These are phyloP conservation scores for Drosophila sordidula DNA, from an alignment of 2,888 invertebrate genomes.

Conservation along the genomic window DNA sequence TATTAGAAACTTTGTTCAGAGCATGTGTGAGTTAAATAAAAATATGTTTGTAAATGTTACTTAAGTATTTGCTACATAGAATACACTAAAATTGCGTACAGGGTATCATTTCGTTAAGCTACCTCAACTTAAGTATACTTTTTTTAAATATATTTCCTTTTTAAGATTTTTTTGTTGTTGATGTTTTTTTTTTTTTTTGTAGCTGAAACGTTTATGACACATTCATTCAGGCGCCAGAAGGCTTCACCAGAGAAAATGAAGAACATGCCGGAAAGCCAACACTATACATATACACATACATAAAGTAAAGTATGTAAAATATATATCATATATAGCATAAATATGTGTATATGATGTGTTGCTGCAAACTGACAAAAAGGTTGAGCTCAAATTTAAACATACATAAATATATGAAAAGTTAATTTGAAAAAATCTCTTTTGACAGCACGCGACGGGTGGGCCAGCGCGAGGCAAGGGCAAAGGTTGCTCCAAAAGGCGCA, in stretches of 20 bases:
- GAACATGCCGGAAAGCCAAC: constrained; percentile 37
- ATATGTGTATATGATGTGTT: constrained; percentile 31
- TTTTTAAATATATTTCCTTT: constrained; percentile 1
- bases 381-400: constrained; percentile 63
- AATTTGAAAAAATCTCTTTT: constrained; percentile 80
- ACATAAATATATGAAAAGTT: constrained; percentile 80
- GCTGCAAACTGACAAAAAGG: constrained; percentile 54
- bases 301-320: constrained; percentile 14
- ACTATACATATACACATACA: constrained; percentile 21
- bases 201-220: constrained; percentile 61
- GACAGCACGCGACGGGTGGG: constrained; percentile 56
- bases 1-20: no score
- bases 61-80: not conserved
- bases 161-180: constrained; percentile 11
- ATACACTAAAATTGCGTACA: not conserved
- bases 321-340: not conserved
- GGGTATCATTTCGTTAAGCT: not conserved
- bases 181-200: constrained; percentile 5
- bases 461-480: constrained; percentile 8
- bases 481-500: constrained; percentile 18
- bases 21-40: no score
- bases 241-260: constrained; percentile 43
- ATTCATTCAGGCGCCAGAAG: constrained; percentile 53
- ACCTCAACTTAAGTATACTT: not conserved
- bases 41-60: not conserved